Conservation (phyloP, 2,113 vertebrate species). For the Peromyscus maniculatus region DNA sequence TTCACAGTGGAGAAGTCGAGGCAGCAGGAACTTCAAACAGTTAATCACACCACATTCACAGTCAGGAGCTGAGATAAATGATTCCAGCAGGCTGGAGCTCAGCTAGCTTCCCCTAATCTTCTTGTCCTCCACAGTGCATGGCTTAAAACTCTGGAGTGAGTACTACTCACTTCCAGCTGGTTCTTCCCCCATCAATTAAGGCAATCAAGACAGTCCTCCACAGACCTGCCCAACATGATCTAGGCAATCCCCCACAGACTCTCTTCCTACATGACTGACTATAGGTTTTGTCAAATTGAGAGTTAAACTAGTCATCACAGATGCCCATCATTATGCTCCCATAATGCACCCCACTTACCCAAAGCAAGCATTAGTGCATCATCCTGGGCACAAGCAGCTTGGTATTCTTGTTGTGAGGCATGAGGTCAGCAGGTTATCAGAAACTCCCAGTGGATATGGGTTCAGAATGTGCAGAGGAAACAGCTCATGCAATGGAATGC, state of each 20-base stretch:
- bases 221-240: background rate
- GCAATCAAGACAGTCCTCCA: background rate
- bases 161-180: too few relatives aligned
- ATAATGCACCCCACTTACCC: accelerated
- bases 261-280: background rate
- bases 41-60: background rate
- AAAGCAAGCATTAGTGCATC: accelerated
- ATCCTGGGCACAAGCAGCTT: background rate
- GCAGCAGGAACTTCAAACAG: background rate
- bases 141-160: background rate
- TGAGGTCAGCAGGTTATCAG: background rate
- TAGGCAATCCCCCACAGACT: background rate
- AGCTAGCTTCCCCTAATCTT: background rate
- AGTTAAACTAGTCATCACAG: background rate
- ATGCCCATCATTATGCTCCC: background rate
- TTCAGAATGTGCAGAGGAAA: background rate
- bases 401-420: background rate
- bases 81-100: background rate
- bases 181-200: background rate
- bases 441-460: accelerated
- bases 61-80: background rate
- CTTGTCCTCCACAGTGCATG: background rate
- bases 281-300: background rate
- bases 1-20: background rate
- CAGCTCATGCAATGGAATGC: accelerated